Percentiles rank a stretch among this genome's conserved stretches.
Evolutionary conservation across 2,113 vertebrate species (phyloP).

Genomic region (Tetrao urogallus): DNA sequence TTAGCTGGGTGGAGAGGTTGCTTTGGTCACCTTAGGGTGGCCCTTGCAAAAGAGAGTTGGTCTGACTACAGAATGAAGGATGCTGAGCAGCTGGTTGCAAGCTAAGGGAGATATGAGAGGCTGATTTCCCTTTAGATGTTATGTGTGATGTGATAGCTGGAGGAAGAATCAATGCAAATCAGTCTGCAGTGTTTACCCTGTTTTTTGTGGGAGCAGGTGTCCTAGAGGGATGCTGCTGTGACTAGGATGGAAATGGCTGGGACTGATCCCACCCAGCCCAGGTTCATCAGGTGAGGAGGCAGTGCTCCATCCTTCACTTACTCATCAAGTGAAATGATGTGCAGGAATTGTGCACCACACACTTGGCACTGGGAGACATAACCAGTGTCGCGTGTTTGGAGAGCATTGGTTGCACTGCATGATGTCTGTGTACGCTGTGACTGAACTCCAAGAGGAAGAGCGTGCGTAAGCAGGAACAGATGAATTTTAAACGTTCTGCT

Average conservation of each 20-base stretch:
- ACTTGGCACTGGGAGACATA: not conserved
- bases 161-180: not conserved
- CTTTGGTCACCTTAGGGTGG: not conserved
- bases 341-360: not conserved
- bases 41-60: not conserved
- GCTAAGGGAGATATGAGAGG: too few species aligned
- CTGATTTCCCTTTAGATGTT: not conserved
- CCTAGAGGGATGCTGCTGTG: not conserved
- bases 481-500: slow-evolving; percentile 47
- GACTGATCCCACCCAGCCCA: not conserved
- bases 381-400: not conserved
- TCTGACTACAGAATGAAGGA: not conserved
- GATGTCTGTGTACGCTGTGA: not conserved
- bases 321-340: not conserved
- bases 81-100: not conserved
- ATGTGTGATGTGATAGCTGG: not conserved
- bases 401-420: not conserved
- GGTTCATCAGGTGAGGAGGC: not conserved
- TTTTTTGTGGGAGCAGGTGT: not conserved
- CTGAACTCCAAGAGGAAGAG: not conserved
- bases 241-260: not conserved
- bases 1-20: not conserved
- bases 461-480: slow-evolving; percentile 4
- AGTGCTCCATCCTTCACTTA: not conserved
- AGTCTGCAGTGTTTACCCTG: not conserved